phyloP scores from a whole-genome alignment of 2,113 vertebrate species.

The Polyodon spathula region DNA sequence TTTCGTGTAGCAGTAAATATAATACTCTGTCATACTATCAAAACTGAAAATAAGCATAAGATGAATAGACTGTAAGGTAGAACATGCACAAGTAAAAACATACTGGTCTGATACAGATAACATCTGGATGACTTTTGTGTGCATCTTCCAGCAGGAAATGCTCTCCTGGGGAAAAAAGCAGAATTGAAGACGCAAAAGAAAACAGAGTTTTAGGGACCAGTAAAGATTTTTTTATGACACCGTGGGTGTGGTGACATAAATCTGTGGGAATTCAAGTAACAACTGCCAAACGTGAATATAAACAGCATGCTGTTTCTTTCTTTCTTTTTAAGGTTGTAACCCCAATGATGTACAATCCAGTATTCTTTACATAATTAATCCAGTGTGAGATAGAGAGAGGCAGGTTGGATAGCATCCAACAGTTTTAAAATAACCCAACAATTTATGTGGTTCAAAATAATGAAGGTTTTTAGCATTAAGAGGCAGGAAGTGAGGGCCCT shows the following conservation, averaged over 20 bases:
- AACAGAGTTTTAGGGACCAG: slow-evolving; percentile 58
- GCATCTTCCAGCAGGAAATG: slow-evolving; percentile 74
- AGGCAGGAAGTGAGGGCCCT: slow-evolving; percentile 48
- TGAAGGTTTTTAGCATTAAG: slow-evolving; percentile 57
- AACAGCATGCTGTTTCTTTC: slow-evolving; percentile 60
- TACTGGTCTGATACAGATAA: slow-evolving; percentile 67
- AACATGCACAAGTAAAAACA: background rate
- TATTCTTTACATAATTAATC: slow-evolving; percentile 75
- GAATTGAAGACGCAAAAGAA: slow-evolving; percentile 58
- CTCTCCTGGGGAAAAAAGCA: slow-evolving; percentile 56
- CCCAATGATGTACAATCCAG: slow-evolving; percentile 66
- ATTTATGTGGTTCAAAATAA: slow-evolving; percentile 52
- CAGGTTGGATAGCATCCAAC: slow-evolving; percentile 56
- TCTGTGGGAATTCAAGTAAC: slow-evolving; percentile 58
- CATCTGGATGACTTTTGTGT: slow-evolving; percentile 76
- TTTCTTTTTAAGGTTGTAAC: slow-evolving; percentile 62
- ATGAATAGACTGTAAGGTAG: background rate
- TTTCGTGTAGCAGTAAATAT: no score
- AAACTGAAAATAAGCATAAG: no score
- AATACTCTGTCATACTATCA: no score
- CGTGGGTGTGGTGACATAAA: slow-evolving; percentile 75
- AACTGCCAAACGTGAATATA: slow-evolving; percentile 75
- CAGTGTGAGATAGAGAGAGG: slow-evolving; percentile 57
- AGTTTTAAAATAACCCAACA: slow-evolving; percentile 72
- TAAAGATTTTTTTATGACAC: slow-evolving; percentile 68